Evolutionary conservation across 2,113 vertebrate species (phyloP).

Genomic region (Platysternon megacephalum): DNA sequence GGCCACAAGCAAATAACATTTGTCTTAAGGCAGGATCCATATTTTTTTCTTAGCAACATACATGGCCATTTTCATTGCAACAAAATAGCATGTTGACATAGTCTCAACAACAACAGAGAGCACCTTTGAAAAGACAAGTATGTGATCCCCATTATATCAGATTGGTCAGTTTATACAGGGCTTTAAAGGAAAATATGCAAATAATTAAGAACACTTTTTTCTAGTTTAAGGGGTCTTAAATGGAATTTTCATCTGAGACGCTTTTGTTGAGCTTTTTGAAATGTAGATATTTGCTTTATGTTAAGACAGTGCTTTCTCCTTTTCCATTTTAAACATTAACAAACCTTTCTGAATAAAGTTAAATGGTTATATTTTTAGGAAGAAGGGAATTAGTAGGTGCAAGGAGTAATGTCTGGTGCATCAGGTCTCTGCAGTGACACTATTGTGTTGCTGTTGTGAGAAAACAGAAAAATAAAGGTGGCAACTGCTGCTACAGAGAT

Average conservation of each 20-base stretch:
- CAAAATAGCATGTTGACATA: slow-evolving; percentile 7
- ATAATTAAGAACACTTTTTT: background rate
- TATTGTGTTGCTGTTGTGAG: background rate
- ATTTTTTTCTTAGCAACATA: background rate
- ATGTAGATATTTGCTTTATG: background rate
- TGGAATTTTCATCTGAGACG: background rate
- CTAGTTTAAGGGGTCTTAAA: background rate
- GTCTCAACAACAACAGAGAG: slow-evolving; percentile 12
- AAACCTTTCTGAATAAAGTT: rapidly evolving
- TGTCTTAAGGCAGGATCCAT: background rate
- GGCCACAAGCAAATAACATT: background rate
- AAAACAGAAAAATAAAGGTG: background rate
- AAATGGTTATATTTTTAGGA: background rate
- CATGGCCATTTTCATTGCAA: background rate
- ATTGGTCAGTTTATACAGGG: background rate
- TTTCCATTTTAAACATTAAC: background rate
- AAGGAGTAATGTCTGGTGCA: background rate
- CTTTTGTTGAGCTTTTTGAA: background rate
- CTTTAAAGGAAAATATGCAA: background rate
- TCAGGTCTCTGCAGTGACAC: background rate
- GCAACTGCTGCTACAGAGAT: background rate
- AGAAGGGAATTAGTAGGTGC: background rate
- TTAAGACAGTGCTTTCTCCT: background rate
- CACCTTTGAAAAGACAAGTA: background rate
- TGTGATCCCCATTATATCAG: background rate